Evolutionary conservation across 2,888 invertebrate genomes (phyloP).

Genomic region (Eupithecia abbreviata): DNA sequence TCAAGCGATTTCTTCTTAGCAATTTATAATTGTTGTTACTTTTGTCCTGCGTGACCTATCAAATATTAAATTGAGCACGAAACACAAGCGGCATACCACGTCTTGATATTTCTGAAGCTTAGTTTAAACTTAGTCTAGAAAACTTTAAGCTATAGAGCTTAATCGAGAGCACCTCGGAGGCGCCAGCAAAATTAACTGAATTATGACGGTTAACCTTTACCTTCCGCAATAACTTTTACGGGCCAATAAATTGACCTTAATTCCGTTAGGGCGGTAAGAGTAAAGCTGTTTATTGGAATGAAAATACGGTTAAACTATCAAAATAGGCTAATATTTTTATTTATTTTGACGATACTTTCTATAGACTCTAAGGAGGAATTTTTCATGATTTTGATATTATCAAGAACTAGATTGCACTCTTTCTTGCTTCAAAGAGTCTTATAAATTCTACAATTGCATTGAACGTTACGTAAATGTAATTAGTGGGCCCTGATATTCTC

Average conservation of each 20-base stretch:
- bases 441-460: neutral
- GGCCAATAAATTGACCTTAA: constrained; percentile 67
- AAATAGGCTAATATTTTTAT: neutral
- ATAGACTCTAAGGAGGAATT: neutral
- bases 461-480: neutral
- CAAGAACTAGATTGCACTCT: neutral
- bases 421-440: neutral
- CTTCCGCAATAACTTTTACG: constrained; percentile 57
- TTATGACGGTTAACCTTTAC: constrained; percentile 63
- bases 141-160: neutral
- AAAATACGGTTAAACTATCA: constrained; percentile 24
- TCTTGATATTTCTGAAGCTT: neutral
- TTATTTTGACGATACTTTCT: neutral
- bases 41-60: neutral
- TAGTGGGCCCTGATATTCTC: neutral
- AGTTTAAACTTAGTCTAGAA: neutral
- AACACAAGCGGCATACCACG: neutral
- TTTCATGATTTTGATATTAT: neutral
- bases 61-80: neutral
- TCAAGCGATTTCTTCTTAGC: neutral
- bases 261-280: constrained; percentile 51
- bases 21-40: neutral
- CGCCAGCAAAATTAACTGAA: constrained; percentile 35
- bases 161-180: constrained; percentile 8
- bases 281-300: constrained; percentile 51